Evolutionary conservation across 2,113 vertebrate genomes (phyloP), one percentile per base, ranked within the genome.

Genomic region (Amphiprion ocellaris): DNA sequence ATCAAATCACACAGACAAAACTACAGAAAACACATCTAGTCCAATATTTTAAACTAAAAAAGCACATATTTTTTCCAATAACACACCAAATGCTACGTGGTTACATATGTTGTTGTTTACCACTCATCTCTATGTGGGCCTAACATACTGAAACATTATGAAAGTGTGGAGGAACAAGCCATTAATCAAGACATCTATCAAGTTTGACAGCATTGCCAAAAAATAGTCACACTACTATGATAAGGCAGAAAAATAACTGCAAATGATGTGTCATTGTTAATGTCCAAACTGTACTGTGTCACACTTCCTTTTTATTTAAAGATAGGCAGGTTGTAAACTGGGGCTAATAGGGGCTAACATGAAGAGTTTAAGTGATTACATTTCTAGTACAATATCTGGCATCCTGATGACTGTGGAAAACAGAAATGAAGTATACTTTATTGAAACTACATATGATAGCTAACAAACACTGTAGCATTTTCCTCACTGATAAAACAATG

Each of bases 301-400:
- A n/a, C 55, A 81, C 81, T 84, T 87, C 74, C 56, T 46, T 4
- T 66, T 66, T 44, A 0, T 33, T 33, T 37, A 69, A 74, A 67
- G 50, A 61, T 78, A 82, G 65, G 16, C 10, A 2, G 0, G 12
- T 15, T 47, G 16, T 49, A 19, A 49, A 49, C 33, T 37, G 33
- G 33, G 33, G 41, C 41, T 15, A 12, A 44, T 44, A 15, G n/a
- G n/a, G 41, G 2, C 15, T 12, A 44, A 44, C 41, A 44, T 44
- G 11, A 14, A 4, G 41, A 1, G 7, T 15, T 44, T 37, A 8
- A 15, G 1, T 44, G 14, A 44, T 14, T 2, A 44, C 14, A 15
- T 44, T 44, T 14, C 41, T 4, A 44, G 11, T 14, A 12, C 15
- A 4, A 4, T 4, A 4, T 44, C 10, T 44, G 41, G 41, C 41